Evolutionary conservation across 2,797 vertebrate genomes (phyloP).

Genomic region (Oryzias dopingdopingensis): DNA sequence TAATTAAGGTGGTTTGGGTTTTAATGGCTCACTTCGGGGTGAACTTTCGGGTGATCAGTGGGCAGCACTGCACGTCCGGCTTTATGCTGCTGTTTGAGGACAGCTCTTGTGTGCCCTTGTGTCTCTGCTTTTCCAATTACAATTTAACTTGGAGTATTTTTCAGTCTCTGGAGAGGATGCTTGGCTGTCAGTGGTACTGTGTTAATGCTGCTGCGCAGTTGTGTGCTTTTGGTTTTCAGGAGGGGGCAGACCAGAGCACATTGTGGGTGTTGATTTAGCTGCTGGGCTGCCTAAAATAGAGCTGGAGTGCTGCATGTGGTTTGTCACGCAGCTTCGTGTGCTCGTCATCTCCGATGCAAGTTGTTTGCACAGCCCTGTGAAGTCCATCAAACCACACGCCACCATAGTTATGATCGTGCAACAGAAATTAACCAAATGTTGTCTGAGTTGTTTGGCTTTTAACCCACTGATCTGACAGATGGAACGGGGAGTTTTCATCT

Average conservation of each 20-base stretch:
- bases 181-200: constrained; percentile 51
- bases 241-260: constrained; percentile 49
- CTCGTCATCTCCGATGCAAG: constrained; percentile 44
- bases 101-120: constrained; percentile 19
- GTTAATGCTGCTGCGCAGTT: constrained; percentile 35
- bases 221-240: constrained; percentile 40
- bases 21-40: constrained; percentile 32
- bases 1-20: constrained; percentile 36
- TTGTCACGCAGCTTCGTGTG: constrained; percentile 38
- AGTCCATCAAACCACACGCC: constrained; percentile 1
- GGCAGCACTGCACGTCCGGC: constrained; percentile 30
- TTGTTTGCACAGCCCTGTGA: constrained; percentile 22
- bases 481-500: not conserved
- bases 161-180: constrained; percentile 37
- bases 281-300: constrained; percentile 52
- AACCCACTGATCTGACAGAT: too few species aligned
- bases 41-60: constrained; percentile 11
- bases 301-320: constrained; percentile 51
- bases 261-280: constrained; percentile 62
- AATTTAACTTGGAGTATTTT: constrained; percentile 47
- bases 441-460: constrained; percentile 10
- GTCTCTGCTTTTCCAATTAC: constrained; percentile 35
- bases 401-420: not conserved
- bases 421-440: constrained; percentile 5
- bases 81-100: constrained; percentile 21